Base-by-base conservation (phyloP, 2,797 vertebrate genomes). In the Chaetophractus vellerosus region DNA sequence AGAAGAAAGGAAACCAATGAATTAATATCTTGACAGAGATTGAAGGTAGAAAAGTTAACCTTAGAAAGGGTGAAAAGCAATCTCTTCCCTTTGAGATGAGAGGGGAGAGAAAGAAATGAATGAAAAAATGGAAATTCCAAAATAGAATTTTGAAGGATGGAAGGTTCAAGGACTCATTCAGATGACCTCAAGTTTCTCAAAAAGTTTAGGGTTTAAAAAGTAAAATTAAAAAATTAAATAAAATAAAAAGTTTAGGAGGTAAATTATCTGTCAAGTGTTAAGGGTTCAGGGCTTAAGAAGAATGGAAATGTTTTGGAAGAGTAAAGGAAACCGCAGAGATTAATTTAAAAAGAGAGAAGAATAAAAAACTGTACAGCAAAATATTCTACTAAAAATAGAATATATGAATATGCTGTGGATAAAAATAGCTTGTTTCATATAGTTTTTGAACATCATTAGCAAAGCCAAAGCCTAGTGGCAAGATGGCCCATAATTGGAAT, bases 351-450 rank as follows among this genome's bases (percentile, higher is more conserved):
- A 71, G 76, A 79, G 18, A 81, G 2, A 41, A 83, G 21, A 26
- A 38, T 4, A 38, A 63, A 57, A 80, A 64, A 66, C 26, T 84
- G 75, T 33, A 18, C 12, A 76, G 26, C 76, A 80, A 91, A 92
- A 90, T 90, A 84, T 38, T 79, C 63, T 75, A 75, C n/a, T 75
- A n/a, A 69, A 93, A 19, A 57, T 52, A 94, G 52, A 91, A 64
- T 75, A 83, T 38, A 71, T 21, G 3, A 64, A 55, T 76, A 76
- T 36, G 4, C 12, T 68, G 26, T 55, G 31, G 61, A 76, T 52
- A 88, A 88, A 91, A 91, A 33, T 38, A 91, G 69, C 23, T 19
- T 84, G 24, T 50, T 26, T 28, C 23, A 19, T 91, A 61, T 41
- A 83, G 55, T 90, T 79, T 82, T 74, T 31, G 18, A 64, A 45